Evolutionary conservation across 2,888 invertebrate species (phyloP), one percentile per base, ranked within the genome.

Genomic region (Matsumyia berberina): DNA sequence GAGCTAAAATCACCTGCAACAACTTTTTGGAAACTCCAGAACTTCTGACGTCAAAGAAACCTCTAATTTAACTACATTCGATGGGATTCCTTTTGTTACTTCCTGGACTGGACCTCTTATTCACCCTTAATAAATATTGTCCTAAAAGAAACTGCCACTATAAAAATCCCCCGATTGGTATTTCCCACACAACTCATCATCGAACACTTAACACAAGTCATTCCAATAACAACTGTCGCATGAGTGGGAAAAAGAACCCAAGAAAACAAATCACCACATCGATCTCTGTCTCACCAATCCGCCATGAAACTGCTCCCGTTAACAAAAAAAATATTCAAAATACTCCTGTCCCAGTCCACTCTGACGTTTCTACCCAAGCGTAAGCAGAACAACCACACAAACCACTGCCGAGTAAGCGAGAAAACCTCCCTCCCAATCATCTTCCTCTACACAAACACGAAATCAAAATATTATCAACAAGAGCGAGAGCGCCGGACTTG

Each of bases 391-490:
- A 2, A 57, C 35, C 4, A 33, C 1, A 51, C 39, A 24, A 24
- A 39, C 8, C 24, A 9, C 24, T 19, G n/a, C 5, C 8, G 12
- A 5, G 12, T 1, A 67, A 73, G 67, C 12, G 19, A 57, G 78
- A 60, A 39, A 62, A 62, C 39, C 8, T 33, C 19, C 24, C 8
- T 39, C 12, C 0, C 15, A 15, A 70, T 15, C 12, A 66, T 31
- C 39, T 8, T 5, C 33, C 29, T 57, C 66, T 42, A 37, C 9
- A 42, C 42, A 58, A 53, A 42, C 19, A 33, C 62, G 69, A 77
- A 82, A 73, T 67, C 82, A 82, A 72, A 82, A 82, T 72, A 82
- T 72, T 82, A 55, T 82, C 82, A 62, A 66, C 29, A 17, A 73
- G 83, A 83, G 83, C 19, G 83, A 83, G 79, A 83, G 66, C 55